A percentile compares a stretch with the other conserved stretches of the same genome.
Conservation (phyloP, 2,113 vertebrate species). For the Tachysurus vachellii region DNA sequence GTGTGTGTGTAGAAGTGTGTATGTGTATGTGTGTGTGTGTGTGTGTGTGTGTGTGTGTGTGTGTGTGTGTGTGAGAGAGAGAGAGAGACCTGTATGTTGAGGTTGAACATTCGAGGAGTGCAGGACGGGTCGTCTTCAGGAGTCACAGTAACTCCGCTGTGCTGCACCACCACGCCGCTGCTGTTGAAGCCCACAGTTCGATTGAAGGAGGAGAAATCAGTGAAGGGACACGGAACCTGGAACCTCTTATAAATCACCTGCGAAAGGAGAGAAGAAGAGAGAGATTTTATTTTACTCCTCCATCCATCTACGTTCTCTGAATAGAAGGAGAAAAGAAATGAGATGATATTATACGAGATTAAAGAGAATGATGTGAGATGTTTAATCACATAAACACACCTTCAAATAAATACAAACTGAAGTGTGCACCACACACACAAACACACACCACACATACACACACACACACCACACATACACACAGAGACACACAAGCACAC, state of each 20-base stretch:
- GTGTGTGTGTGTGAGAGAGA: neutral
- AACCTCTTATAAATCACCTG: slow-evolving; percentile 99
- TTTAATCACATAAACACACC: too few species aligned
- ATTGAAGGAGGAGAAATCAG: slow-evolving; percentile 67
- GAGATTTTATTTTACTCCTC: neutral
- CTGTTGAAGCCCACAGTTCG: slow-evolving; percentile 63
- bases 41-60: slow-evolving; percentile 25
- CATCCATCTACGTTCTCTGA: neutral
- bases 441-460: too few species aligned
- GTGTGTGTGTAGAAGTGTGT: slow-evolving; percentile 16
- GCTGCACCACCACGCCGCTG: slow-evolving; percentile 56
- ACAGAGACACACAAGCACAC: too few species aligned
- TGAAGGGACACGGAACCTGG: slow-evolving; percentile 84
- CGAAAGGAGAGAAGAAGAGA: neutral
- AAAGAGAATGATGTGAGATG: too few species aligned
- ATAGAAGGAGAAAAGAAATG: too few species aligned
- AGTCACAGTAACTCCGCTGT: slow-evolving; percentile 57
- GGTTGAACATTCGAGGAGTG: slow-evolving; percentile 82
- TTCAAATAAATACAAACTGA: too few species aligned
- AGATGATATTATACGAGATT: too few species aligned
- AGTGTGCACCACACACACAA: too few species aligned
- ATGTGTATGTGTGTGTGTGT: neutral
- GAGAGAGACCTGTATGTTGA: slow-evolving; percentile 85
- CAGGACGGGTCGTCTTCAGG: slow-evolving; percentile 66
- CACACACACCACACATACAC: too few species aligned